These are phyloP conservation scores for Ochotona princeps DNA, from an alignment of 2,113 vertebrate genomes.

Conservation along the genomic window DNA sequence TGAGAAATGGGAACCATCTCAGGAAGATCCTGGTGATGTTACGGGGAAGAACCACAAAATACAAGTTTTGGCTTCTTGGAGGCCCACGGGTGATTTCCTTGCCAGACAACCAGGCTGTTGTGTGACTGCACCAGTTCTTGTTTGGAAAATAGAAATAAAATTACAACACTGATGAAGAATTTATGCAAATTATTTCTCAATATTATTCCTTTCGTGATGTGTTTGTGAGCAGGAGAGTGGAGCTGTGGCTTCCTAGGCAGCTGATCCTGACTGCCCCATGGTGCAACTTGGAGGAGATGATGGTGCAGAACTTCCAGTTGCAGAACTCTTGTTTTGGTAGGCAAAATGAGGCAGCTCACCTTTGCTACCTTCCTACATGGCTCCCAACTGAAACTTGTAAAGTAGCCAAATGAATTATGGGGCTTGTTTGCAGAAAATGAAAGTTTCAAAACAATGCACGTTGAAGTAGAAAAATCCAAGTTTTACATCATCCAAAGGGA, in stretches of 20 bases:
- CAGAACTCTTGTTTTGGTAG: neutral
- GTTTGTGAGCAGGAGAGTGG: neutral
- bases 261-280: neutral
- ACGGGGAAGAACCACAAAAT: neutral
- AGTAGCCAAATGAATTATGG: neutral
- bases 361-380: neutral
- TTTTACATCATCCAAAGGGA: neutral
- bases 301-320: neutral
- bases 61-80: neutral
- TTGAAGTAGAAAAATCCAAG: neutral
- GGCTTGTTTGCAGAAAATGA: neutral
- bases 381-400: neutral
- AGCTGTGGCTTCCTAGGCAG: too few species aligned
- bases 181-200: neutral
- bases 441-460: neutral
- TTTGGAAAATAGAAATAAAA: conserved; percentile 32
- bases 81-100: neutral
- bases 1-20: neutral
- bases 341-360: neutral
- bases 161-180: neutral
- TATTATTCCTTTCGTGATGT: neutral
- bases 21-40: neutral
- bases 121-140: neutral
- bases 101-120: neutral
- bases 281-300: neutral